Evolutionary conservation across 2,113 vertebrate species (phyloP), one percentile per base, ranked within the genome.

Genomic region (Mastomys natalensis): DNA sequence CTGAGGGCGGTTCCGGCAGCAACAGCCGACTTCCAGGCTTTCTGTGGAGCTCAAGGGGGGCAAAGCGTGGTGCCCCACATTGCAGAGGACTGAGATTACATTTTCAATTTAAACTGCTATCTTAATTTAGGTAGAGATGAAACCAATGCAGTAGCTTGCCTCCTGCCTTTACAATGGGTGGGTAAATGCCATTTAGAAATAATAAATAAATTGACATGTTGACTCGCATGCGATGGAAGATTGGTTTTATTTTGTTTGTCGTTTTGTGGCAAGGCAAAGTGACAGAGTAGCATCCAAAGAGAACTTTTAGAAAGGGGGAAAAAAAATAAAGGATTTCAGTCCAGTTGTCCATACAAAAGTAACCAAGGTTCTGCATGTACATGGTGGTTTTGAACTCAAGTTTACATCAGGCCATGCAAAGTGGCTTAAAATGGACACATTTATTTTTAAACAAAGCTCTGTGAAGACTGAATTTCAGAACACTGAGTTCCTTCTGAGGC

Each of bases 81-180:
- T 72, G 29, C 53, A 8, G 40, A 87, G 93, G 96, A 77, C 91
- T 98, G 80, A 97, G 97, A 95, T 94, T 97, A 72, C 34, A n/a
- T 94, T 97, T 98, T 84, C 95, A 96, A 93, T 97, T 90, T 95
- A 97, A 97, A 88, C 78, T 5, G 0, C 93, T 90, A 74, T 97
- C 93, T 93, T 98, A 89, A 97, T 98, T 98, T 98, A 77, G 81
- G 95, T 93, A 94, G 93, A 77, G 74, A 96, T 92, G 97, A 97
- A 98, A 68, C 7, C 92, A 89, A 53, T 26, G 37, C 82, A 45
- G n/a, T 13, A 7, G 10, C 85, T 40, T 87, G 81, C 53, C 91
- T 89, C 78, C 48, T 64, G 43, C 45, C 21, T 80, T 90, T 87
- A 40, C 86, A 58, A 31, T 7, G n/a, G 58, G 95, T 73, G 90